Percentiles rank a stretch among this genome's conserved stretches.
phyloP scores from a whole-genome alignment of 2,113 vertebrate genomes.

The Epinephelus fuscoguttatus region DNA sequence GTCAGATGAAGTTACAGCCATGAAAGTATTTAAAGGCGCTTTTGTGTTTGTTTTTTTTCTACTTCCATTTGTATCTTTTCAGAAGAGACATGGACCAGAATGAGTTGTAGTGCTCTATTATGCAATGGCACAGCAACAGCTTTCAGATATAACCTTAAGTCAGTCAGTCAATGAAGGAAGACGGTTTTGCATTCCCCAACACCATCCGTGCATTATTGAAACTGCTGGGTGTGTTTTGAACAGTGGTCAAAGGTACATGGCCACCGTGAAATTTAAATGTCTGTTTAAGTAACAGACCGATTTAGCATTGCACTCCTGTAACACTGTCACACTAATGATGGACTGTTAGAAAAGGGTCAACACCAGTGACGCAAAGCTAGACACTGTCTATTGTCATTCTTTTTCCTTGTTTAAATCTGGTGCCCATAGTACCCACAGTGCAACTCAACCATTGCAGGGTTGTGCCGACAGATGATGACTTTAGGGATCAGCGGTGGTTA shows the following conservation, averaged over 20 bases:
- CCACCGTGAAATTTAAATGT: neutral
- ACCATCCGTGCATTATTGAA: constrained; percentile 24
- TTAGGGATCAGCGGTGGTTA: too few relatives aligned
- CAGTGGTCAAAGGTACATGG: neutral
- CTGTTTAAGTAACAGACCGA: neutral
- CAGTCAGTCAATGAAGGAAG: neutral
- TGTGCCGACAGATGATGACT: too few relatives aligned
- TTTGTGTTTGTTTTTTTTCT: neutral
- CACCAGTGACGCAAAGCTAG: too few relatives aligned
- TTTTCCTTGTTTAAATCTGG: too few relatives aligned
- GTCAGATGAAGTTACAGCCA: constrained; percentile 27
- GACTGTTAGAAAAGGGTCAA: neutral
- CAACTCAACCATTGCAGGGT: too few relatives aligned
- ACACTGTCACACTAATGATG: neutral
- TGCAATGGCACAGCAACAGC: constrained; percentile 24
- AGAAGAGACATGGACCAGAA: constrained; percentile 2
- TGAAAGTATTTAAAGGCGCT: neutral
- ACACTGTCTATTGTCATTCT: too few relatives aligned
- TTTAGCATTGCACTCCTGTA: neutral
- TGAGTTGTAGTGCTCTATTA: constrained; percentile 14
- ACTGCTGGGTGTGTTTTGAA: constrained; percentile 7
- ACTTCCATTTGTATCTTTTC: constrained; percentile 6
- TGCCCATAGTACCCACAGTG: too few relatives aligned
- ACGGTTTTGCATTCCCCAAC: neutral
- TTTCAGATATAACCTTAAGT: constrained; percentile 25